These are phyloP conservation scores for Synergus laeviventris DNA, from an alignment of 2,888 invertebrate genomes.

Conservation along the genomic window DNA sequence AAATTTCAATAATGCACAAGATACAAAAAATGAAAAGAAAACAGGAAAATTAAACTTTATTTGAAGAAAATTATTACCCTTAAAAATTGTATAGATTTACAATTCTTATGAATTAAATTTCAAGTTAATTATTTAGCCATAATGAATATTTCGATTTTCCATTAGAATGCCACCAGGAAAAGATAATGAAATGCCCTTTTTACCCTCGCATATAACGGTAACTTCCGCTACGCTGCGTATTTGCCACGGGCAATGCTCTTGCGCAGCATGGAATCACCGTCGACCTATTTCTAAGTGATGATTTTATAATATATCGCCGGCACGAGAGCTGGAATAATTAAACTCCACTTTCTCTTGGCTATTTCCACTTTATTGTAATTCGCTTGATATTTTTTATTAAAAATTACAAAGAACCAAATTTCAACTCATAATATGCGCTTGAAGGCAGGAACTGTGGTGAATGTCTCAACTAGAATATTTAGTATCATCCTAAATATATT, in stretches of 20 bases:
- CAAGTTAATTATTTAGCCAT: constrained; percentile 58
- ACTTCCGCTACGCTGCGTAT: constrained; percentile 52
- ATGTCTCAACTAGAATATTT: too few relatives aligned
- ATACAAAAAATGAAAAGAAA: too few relatives aligned
- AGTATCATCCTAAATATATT: too few relatives aligned
- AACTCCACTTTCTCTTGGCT: neutral
- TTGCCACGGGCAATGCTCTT: constrained; percentile 49
- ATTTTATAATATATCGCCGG: constrained; percentile 53
- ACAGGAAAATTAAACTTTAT: too few relatives aligned
- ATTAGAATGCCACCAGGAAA: constrained; percentile 53
- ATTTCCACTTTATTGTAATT: neutral
- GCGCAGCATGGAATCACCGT: constrained; percentile 51
- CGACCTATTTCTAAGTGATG: constrained; percentile 56
- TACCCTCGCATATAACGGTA: constrained; percentile 46
- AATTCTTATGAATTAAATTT: constrained; percentile 35
- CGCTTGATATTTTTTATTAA: neutral
- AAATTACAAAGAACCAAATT: too few relatives aligned
- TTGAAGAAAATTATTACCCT: too few relatives aligned
- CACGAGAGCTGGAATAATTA: constrained; percentile 4
- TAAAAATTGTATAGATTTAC: too few relatives aligned
- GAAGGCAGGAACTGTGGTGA: too few relatives aligned
- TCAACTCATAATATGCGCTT: too few relatives aligned
- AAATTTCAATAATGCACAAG: too few relatives aligned
- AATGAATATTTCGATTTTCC: constrained; percentile 64
- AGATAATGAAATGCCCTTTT: constrained; percentile 55